These are phyloP conservation scores for Selene dorsalis DNA, from an alignment of 2,797 vertebrate species.

Conservation along the genomic window DNA sequence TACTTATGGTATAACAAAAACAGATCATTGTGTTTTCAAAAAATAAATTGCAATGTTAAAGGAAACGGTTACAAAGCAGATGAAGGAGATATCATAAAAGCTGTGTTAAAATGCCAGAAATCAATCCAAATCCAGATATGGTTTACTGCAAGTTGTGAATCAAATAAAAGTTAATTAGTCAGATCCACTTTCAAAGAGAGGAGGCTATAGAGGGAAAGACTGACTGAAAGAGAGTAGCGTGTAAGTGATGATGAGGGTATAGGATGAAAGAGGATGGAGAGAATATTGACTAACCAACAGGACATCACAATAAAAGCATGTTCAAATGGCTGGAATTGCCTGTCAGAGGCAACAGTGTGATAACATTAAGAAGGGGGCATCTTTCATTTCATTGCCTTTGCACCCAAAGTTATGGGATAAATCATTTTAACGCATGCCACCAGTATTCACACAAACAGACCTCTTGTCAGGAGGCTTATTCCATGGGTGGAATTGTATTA, in stretches of 20 bases:
- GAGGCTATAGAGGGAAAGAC: not conserved
- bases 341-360: constrained; percentile 53
- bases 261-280: constrained; percentile 18
- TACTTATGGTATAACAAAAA: not conserved
- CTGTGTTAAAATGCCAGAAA: constrained; percentile 3
- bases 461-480: constrained; percentile 50
- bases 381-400: constrained; percentile 61
- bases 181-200: constrained; percentile 18
- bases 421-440: constrained; percentile 68
- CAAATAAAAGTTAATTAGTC: constrained; percentile 30
- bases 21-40: not conserved
- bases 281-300: constrained; percentile 50
- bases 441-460: constrained; percentile 66
- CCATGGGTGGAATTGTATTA: constrained; percentile 60
- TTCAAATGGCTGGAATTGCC: constrained; percentile 66
- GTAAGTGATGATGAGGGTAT: constrained; percentile 34
- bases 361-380: constrained; percentile 48
- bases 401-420: constrained; percentile 51
- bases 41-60: not conserved
- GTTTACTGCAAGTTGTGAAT: constrained; percentile 15
- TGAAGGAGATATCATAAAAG: constrained; percentile 13
- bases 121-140: constrained; percentile 9
- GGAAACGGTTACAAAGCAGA: constrained; percentile 6
- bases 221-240: not conserved
- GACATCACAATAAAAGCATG: constrained; percentile 62